Evolutionary conservation across 1,140 invertebrate species (phyloP), one percentile per base, ranked within the genome.

Genomic region (Musca domestica): DNA sequence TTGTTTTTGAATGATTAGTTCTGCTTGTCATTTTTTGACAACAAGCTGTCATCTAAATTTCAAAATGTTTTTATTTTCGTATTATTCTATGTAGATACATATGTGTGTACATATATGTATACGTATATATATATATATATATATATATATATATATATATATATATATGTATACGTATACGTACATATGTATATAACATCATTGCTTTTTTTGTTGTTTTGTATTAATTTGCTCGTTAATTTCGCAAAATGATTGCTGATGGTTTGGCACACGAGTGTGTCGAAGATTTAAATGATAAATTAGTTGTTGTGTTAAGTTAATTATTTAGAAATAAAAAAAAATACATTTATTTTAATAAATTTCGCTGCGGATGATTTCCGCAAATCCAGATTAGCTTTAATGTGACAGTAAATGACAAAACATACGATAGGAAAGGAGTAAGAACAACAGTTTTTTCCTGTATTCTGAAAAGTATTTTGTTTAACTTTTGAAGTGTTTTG

Each of bases 21-120:
- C n/a, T 41, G 20, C n/a, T 20, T 61, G 56, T 61, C 56, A 61
- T 17, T 34, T 61, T 61, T 61, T 61, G 56, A 61, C 56, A 61
- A 61, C 27, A 20, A 2, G 56, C 34, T 61, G 56, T 61, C 56
- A 61, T 61, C 27, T 61, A 34, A 61, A 61, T 61, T 61, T 61
- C 56, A 61, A 58, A 58, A 58, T 58, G n/a, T 27, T 58, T 58
- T 30, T 0, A 25, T 46, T 46, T 46, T 46, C 1, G 10, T 46
- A 12, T 46, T 46, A 46, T 12, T 46, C 15, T 46, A 46, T 46
- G 10, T 46, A 15, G 15, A 46, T 46, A 3, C 10, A 12, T 12
- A 12, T 46, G n/a, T n/a, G n/a, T n/a, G n/a, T n/a, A n/a, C n/a
- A n/a, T n/a, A n/a, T n/a, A n/a, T n/a, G n/a, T n/a, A n/a, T n/a